phyloP scores from a whole-genome alignment of 2,113 vertebrate genomes.

The Cathartes aura region DNA sequence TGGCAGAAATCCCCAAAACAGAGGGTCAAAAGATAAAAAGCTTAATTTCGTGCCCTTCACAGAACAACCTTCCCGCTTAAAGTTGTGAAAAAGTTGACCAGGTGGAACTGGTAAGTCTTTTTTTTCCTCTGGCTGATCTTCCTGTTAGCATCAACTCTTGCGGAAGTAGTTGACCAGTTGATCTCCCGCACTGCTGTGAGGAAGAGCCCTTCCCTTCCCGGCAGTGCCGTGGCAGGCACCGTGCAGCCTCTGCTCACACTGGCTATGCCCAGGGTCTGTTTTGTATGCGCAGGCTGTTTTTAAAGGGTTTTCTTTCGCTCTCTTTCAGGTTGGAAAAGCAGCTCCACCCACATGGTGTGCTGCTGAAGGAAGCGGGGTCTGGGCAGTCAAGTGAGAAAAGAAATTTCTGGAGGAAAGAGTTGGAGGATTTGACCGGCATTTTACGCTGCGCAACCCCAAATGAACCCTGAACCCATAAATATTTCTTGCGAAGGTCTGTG shows the following conservation, averaged over 20 bases:
- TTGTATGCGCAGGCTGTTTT: neutral
- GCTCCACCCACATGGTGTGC: neutral
- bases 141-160: neutral
- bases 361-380: neutral
- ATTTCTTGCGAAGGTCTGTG: neutral
- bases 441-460: neutral
- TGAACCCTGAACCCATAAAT: neutral
- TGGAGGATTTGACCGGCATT: neutral
- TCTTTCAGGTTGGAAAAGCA: neutral
- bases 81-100: neutral
- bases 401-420: neutral
- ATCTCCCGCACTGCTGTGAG: neutral
- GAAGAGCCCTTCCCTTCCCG: neutral
- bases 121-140: neutral
- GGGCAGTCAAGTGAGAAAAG: neutral
- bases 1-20: neutral
- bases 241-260: neutral
- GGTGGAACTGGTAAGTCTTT: neutral
- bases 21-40: neutral
- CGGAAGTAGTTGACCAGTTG: neutral
- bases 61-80: neutral
- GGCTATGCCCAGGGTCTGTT: neutral
- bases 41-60: neutral
- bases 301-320: neutral
- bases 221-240: neutral